Base-by-base conservation (phyloP, 2,888 invertebrate species). In the Melanostoma mellinum region DNA sequence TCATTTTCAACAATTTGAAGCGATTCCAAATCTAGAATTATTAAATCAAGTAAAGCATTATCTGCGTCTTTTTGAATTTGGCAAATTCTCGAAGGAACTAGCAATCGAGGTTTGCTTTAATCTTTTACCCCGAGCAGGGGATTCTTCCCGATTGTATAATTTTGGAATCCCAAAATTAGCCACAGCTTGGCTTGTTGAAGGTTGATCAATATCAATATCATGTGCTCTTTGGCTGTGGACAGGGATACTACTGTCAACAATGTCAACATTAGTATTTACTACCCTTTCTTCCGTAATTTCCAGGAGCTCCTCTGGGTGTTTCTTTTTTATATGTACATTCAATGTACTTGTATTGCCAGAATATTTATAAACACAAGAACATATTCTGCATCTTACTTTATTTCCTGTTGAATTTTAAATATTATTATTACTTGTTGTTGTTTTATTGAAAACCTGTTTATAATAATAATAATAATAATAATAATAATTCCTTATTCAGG, bases 321-420 rank as follows among this genome's bases (percentile, higher is more conserved):
- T 56, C 20, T 56, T 40, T 56, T 56, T 56, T 8, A 40, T 30
- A 38, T 56, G 56, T 2, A 3, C 20, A 42, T 44, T 44, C 58
- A 60, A 33, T n/a, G 44, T 44, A 33, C 9, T 44, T 6, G 58
- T 60, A 32, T 44, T 60, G 6, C 58, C n/a, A n/a, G n/a, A n/a
- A n/a, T n/a, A n/a, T n/a, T n/a, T n/a, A n/a, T n/a, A n/a, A n/a
- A n/a, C n/a, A n/a, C n/a, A n/a, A n/a, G n/a, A n/a, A n/a, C n/a
- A n/a, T n/a, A n/a, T n/a, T n/a, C n/a, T n/a, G n/a, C n/a, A n/a
- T n/a, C n/a, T n/a, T n/a, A n/a, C n/a, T n/a, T n/a, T n/a, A n/a
- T n/a, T n/a, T n/a, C n/a, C n/a, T n/a, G n/a, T n/a, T n/a, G n/a
- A n/a, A n/a, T n/a, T n/a, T n/a, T n/a, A n/a, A n/a, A n/a, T n/a